Evolutionary conservation across 2,113 vertebrate genomes (phyloP), one percentile per base, ranked within the genome.

Genomic region (Mola mola): DNA sequence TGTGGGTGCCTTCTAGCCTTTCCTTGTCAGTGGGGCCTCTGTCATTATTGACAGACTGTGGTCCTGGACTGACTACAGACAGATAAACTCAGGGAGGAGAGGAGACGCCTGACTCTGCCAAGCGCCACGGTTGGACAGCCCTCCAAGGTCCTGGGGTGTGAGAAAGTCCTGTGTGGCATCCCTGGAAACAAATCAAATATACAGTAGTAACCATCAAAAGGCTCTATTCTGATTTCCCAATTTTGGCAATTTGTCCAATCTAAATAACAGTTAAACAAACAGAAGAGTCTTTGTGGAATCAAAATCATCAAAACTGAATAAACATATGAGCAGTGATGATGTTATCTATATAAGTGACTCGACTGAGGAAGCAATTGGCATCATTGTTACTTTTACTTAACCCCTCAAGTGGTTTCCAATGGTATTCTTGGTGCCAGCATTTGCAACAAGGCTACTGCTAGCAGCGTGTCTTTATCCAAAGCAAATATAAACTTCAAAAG

Each of bases 41-140:
- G 62, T 77, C 66, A 76, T 75, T 79, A 72, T 50, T 77, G 84
- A 81, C 79, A 83, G 72, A 79, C 75, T 74, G 70, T 82, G 75
- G 65, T 78, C 55, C 81, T 89, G 88, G 88, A 82, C 70, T 59
- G 60, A 88, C 79, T 84, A 88, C 85, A 89, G 78, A 83, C 81
- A 78, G 79, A 79, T 46, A 75, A 50, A 66, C 62, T 57, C 72
- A 62, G 51, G 60, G 50, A 66, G 65, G 70, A 66, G 66, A 82
- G 76, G 59, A 85, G 81, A 72, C 67, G 63, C 62, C 55, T 38
- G 17, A 42, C 55, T 58, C 70, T 90, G 87, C 89, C 86, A 90
- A 87, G 52, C 66, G 24, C 68, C 76, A 66, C 66, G 76, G 78
- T 66, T 78, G 69, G 57, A 81, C 50, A 65, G 63, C 64, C 76